Conservation (phyloP, 2,797 vertebrate genomes). For the Glyptemys insculpta region DNA sequence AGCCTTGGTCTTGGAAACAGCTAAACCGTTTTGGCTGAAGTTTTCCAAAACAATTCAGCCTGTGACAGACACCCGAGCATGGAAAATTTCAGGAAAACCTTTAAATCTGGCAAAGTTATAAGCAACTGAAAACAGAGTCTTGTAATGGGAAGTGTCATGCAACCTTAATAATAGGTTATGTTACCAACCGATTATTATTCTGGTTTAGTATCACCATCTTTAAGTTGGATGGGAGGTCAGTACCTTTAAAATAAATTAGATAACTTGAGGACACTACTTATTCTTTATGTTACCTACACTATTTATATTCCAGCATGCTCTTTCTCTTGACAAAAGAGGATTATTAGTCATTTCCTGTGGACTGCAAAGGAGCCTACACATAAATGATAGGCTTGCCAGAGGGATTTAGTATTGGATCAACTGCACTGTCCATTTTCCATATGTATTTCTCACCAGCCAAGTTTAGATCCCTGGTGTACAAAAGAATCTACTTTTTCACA, state of each 20-base stretch:
- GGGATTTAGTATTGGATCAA: conserved; percentile 46
- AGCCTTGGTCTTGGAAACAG: not conserved
- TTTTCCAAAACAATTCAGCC: not conserved
- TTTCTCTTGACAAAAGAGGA: not conserved
- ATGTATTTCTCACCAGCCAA: conserved; percentile 1
- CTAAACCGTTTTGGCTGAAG: not conserved
- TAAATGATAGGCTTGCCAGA: conserved; percentile 5
- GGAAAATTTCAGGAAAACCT: not conserved
- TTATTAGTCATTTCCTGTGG: conserved; percentile 34
- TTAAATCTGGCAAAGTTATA: not conserved
- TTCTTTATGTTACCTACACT: not conserved
- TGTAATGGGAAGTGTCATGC: not conserved
- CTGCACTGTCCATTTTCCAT: conserved; percentile 11
- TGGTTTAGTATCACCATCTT: not conserved
- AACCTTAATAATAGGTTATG: not conserved
- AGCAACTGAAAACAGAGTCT: not conserved
- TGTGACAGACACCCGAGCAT: not conserved
- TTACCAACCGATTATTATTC: not conserved
- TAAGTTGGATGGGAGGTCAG: not conserved
- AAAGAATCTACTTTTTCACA: conserved; percentile 5
- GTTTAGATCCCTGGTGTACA: not conserved
- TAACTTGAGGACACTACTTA: not conserved
- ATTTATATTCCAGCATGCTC: conserved; percentile 13
- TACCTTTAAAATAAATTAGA: not conserved
- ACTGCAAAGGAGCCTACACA: conserved; percentile 43